Conservation (phyloP, 1,140 invertebrate species). For the Drosophila insularis region DNA sequence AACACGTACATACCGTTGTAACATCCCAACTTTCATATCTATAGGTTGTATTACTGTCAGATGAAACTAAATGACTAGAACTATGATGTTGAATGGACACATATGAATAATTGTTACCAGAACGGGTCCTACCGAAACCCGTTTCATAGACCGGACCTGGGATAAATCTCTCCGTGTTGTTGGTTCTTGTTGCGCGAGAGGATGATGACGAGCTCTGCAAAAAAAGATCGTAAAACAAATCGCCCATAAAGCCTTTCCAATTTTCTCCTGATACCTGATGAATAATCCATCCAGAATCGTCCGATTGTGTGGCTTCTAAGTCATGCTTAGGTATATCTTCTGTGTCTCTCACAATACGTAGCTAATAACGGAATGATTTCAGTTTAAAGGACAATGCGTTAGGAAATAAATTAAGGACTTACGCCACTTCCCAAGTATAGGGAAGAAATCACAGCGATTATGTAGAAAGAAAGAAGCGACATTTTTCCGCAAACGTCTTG, state of each 20-base stretch:
- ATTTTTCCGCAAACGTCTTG: not conserved
- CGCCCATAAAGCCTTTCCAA: too few species aligned
- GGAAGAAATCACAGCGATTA: not conserved
- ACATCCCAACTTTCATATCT: not conserved
- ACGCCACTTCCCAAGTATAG: not conserved
- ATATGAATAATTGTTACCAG: too few species aligned
- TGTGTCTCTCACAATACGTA: not conserved
- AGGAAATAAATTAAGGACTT: not conserved
- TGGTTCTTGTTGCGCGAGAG: too few species aligned
- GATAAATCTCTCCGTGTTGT: too few species aligned
- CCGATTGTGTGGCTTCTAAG: not conserved
- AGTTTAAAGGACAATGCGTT: not conserved
- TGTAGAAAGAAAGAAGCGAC: not conserved
- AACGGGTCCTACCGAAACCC: too few species aligned
- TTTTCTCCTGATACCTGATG: not conserved
- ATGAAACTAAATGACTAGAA: not conserved
- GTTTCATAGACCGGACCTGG: too few species aligned
- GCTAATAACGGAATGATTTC: not conserved
- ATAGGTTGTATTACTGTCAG: not conserved
- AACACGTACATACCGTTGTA: not conserved
- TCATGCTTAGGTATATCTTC: not conserved
- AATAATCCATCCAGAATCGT: not conserved
- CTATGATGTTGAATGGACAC: too few species aligned
- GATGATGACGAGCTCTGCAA: too few species aligned
- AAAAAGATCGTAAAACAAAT: too few species aligned